phyloP scores from a whole-genome alignment of 1,140 invertebrate genomes.

The Elysia chlorotica region DNA sequence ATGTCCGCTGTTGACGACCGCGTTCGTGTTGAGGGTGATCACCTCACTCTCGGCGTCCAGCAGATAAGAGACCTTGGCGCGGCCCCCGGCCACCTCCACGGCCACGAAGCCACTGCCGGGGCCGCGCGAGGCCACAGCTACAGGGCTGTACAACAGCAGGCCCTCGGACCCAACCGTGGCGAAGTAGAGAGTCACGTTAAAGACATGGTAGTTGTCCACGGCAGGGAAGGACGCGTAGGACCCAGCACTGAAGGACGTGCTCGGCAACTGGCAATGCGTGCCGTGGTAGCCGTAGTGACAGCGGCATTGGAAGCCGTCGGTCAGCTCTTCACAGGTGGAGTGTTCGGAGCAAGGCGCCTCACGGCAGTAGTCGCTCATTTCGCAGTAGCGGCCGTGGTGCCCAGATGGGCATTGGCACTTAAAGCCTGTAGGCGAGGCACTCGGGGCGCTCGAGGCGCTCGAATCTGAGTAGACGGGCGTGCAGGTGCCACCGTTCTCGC shows the following conservation, averaged over 20 bases:
- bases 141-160: conserved; percentile 88
- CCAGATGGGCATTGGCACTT: conserved; percentile 86
- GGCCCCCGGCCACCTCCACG: conserved; percentile 82
- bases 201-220: conserved; percentile 84
- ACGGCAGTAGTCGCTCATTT: conserved; percentile 41
- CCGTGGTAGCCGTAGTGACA: conserved; percentile 83
- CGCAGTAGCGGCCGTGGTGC: conserved; percentile 82
- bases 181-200: conserved; percentile 80
- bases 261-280: conserved; percentile 85
- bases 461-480: too few relatives aligned
- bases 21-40: conserved; percentile 56
- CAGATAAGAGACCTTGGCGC: conserved; percentile 81
- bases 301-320: conserved; percentile 67
- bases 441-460: too few relatives aligned
- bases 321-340: conserved; percentile 82
- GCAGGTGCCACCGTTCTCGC: conserved; percentile 60
- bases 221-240: conserved; percentile 88
- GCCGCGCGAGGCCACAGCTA: conserved; percentile 60
- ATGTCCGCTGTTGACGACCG: conserved; percentile 75
- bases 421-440: too few relatives aligned
- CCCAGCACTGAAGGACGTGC: conserved; percentile 84
- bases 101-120: conserved; percentile 86
- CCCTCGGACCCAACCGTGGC: conserved; percentile 86
- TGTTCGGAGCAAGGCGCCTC: conserved; percentile 41
- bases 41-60: conserved; percentile 77